A percentile compares a stretch with the other conserved stretches of the same genome.
phyloP scores from a whole-genome alignment of 1,140 invertebrate genomes.

The Scaptomyza pallida region DNA sequence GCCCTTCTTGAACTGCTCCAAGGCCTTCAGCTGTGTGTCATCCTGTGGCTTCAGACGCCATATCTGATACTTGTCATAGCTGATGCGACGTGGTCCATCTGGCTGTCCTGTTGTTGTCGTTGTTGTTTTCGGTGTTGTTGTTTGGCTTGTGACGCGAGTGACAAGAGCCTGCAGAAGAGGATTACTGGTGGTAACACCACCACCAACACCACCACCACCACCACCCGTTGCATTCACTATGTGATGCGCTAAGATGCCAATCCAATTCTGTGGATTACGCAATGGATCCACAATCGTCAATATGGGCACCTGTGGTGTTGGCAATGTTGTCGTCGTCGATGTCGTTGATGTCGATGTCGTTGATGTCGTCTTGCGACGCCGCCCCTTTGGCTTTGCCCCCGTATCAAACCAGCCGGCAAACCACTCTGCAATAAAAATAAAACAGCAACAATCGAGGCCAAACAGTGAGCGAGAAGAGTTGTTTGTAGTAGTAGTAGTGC shows the following conservation, averaged over 20 bases:
- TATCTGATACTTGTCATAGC: slow-evolving; percentile 81
- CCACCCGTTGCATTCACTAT: slow-evolving; percentile 72
- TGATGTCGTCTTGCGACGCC: slow-evolving; percentile 61
- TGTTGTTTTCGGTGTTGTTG: slow-evolving; percentile 23
- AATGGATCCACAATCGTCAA: slow-evolving; percentile 78
- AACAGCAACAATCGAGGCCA: not conserved
- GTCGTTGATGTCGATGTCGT: slow-evolving; percentile 69
- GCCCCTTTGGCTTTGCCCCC: slow-evolving; percentile 61
- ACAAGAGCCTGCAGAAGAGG: slow-evolving; percentile 62
- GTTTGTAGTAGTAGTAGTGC: no score
- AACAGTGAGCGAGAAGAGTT: no score
- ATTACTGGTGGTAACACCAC: slow-evolving; percentile 51
- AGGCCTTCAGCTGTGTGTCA: slow-evolving; percentile 59
- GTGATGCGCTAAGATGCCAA: slow-evolving; percentile 79
- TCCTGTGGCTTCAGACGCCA: slow-evolving; percentile 77
- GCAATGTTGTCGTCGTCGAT: slow-evolving; percentile 55
- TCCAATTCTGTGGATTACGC: slow-evolving; percentile 81
- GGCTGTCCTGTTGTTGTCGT: slow-evolving; percentile 42
- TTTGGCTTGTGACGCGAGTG: slow-evolving; percentile 34
- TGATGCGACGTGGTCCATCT: slow-evolving; percentile 51
- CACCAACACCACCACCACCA: not conserved
- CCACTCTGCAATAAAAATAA: slow-evolving; percentile 59
- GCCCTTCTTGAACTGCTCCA: slow-evolving; percentile 73
- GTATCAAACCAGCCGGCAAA: slow-evolving; percentile 78
- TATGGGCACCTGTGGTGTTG: slow-evolving; percentile 72